Base-by-base conservation (phyloP, 2,888 invertebrate genomes). In the Leptinotarsa rubiginosa region DNA sequence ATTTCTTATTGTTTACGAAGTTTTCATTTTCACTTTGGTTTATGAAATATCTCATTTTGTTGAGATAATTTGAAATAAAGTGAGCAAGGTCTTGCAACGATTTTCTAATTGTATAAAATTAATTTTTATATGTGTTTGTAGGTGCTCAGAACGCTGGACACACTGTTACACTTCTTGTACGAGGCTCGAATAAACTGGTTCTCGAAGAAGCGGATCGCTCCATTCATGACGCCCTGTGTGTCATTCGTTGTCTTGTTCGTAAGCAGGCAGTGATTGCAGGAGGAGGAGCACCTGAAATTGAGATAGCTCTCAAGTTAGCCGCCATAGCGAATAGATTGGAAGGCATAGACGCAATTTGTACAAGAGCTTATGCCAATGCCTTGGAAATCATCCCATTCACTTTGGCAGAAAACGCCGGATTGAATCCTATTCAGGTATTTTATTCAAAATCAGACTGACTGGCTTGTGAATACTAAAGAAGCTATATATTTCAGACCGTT, bases 221-320 rank as follows among this genome's bases (percentile, higher is more conserved):
- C 16, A 88, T 96, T 18, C 96, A 96, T 84, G 96, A 96, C 87
- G 96, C 96, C 3, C 89, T 96, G 13, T 96, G 95, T 73, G 97
- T 97, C 68, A 95, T 99, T 85, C 93, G 99, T 80, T 99, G 99
- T 88, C 91, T 99, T 82, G 98, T 99, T 4, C 96, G 97, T 83
- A 95, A 97, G 79, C 93, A 93, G 75, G 96, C 96, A 64, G 89
- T 98, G 82, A 93, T 98, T 87, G 95, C 97, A 70, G 99, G 99
- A 76, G 99, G 99, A 67, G 99, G 99, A 65, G 97, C 98, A 16
- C 98, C 99, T 4, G 99, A 99, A 90, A 98, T 97, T 78, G 97
- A 98, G 87, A 91, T 99, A 77, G 95, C 98, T 0, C 89, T 97
- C 47, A 93, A 93, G 75, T 89, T 99, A 71, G 93, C 94, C 10